Base-by-base conservation (phyloP, 1,140 invertebrate species). In the Bombus superbus region DNA sequence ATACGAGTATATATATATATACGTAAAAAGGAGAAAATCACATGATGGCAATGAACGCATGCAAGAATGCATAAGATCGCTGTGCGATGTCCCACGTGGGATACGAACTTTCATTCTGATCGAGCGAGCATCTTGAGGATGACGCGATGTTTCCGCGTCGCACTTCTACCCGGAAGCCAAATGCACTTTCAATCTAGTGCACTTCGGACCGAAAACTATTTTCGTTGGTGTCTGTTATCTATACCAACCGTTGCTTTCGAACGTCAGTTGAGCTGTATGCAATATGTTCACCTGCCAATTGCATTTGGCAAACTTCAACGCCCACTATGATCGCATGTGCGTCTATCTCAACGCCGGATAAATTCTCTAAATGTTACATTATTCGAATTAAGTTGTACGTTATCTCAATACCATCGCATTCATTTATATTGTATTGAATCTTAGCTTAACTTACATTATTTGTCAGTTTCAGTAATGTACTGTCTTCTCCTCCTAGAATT, bases 131-230 rank as follows among this genome's bases (percentile, higher is more conserved):
- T 44, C 15, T 32, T 9, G 9, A 47, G n/a, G 47, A 53, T 35
- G n/a, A n/a, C n/a, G 28, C 6, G 35, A 9, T 42, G 38, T 64
- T 78, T 32, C 38, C 28, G 13, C 25, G 25, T 28, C 4, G 44
- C 40, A 38, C 38, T 76, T 78, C 28, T 44, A 44, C 38, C 28
- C 69, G 83, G 57, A 81, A 84, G 57, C 59, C 42, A 13, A 81
- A 59, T 81, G 81, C 75, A 68, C 85, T 83, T 64, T 83, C 59
- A 68, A 47, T 71, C 69, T 66, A 62, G 57, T 80, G 59, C 75
- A 80, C 69, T 80, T 85, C 66, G 71, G 77, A 66, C 38, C 44
- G 11, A 53, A 47, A 75, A 69, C 86, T 81, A 85, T 85, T 87
- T 76, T 85, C 40, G 62, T 57, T 64, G 35, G 11, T 11, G 53